Base-by-base conservation (phyloP, 2,797 vertebrate genomes). In the Sebastes glaucus region DNA sequence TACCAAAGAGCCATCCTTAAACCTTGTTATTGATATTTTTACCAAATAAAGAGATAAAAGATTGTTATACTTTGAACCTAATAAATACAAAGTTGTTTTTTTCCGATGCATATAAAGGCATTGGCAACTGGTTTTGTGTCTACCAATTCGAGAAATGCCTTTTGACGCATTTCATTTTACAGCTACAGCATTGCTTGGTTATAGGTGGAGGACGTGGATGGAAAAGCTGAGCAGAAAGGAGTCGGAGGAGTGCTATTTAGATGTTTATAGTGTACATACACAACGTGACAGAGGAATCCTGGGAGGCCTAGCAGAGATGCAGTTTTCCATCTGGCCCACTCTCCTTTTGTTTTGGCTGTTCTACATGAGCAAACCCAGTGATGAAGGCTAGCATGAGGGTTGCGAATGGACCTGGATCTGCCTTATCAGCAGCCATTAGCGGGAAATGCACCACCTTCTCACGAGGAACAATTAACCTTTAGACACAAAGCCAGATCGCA, bases 181-280 rank as follows among this genome's bases (percentile, higher is more conserved):
- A 60, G 53, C 52, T 22, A 11, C 23, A 57, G 30, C 23, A 8
- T 69, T 53, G 46, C 32, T 67, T 71, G 32, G 11, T 65, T 22
- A 25, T n/a, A 13, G 20, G 71, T 38, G 27, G 4, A 27, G 60
- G 20, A 62, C 62, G 65, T 79, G 59, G 60, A 42, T 68, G 35
- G 23, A 75, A 55, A 57, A 25, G 62, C 62, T 59, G 35, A 78
- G 53, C 78, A 78, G 63, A 61, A 18, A 30, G 55, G 33, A 65
- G n/a, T 33, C 7, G 46, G 46, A 32, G 16, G 13, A 56, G 22
- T 53, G n/a, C 78, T 78, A 9, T 90, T 74, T 83, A 69, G 70
- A 25, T 92, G 92, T 93, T 92, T 92, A 71, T 35, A 83, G 84
- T 92, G 82, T 87, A 87, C 63, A 92, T 64, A 87, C 9, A 74